Conservation (phyloP, 2,797 vertebrate species). For the Phyllotis vaccarum region DNA sequence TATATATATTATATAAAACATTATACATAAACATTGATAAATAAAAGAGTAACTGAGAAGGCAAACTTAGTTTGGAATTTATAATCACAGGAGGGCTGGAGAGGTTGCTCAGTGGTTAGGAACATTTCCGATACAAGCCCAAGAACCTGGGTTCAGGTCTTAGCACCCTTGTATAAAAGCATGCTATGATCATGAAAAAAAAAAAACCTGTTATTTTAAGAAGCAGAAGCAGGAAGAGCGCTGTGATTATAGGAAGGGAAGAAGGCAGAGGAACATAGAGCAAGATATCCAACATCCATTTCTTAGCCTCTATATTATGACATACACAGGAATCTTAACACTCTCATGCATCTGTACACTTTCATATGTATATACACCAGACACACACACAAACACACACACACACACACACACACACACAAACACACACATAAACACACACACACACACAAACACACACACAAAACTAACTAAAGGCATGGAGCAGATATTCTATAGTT, state of each 20-base stretch:
- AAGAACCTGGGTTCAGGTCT: neutral
- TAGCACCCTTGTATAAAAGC: neutral
- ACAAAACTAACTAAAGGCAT: neutral
- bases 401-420: neutral
- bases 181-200: neutral
- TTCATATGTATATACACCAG: neutral
- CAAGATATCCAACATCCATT: neutral
- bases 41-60: neutral
- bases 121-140: neutral
- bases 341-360: neutral
- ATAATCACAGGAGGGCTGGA: neutral
- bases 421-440: neutral
- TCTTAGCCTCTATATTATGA: neutral
- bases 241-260: neutral
- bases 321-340: neutral
- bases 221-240: neutral
- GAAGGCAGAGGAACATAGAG: neutral
- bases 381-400: neutral
- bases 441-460: neutral
- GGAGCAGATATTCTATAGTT: neutral
- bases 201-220: neutral
- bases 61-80: neutral
- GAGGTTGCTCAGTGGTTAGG: neutral
- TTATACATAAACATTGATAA: neutral
- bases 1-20: neutral